Base-by-base conservation (phyloP, 2,888 invertebrate genomes). In the Cyrtodaria siliqua region DNA sequence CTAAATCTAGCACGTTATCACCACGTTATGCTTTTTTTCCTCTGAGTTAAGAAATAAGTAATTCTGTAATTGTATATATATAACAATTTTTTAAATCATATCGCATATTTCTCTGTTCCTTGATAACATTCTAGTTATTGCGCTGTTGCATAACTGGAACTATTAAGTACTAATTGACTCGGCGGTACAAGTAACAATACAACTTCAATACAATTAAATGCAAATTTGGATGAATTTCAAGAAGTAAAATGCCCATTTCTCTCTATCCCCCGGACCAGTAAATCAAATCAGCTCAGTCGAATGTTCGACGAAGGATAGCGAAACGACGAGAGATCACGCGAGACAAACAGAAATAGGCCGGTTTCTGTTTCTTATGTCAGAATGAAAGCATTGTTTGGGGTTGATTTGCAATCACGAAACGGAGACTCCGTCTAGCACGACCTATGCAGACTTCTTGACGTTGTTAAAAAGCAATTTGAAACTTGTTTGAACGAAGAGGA, bases 291-390 rank as follows among this genome's bases (percentile, higher is more conserved):
- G 29, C 23, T 47, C 40, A 49, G 66, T 66, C 44, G 52, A 44
- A 40, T 55, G 60, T 27, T 24, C 66, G 66, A 38, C 72, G 60
- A 47, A 55, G 61, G 47, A 44, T 56, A 60, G 55, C 72, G 53
- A 55, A 72, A 72, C 66, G 60, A 59, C 66, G 66, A 53, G 24
- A 66, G 66, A 72, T 72, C 72, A 72, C 66, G 72, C 72, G 64
- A 72, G 66, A 72, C 53, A 47, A 55, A 38, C 53, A 42, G 40
- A 53, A 64, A 59, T 56, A 50, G 63, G 57, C 63, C 42, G 59
- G 20, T 59, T 66, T 53, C 38, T 52, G 66, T 60, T 59, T 72
- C 66, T 44, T 47, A 49, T 72, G 33, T 60, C 72, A 66, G 47
- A 55, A 66, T 66, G 66, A 66, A 64, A 44, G 61, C 60, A 29